Conservation (phyloP, 2,113 vertebrate genomes). For the Panthera tigris region DNA sequence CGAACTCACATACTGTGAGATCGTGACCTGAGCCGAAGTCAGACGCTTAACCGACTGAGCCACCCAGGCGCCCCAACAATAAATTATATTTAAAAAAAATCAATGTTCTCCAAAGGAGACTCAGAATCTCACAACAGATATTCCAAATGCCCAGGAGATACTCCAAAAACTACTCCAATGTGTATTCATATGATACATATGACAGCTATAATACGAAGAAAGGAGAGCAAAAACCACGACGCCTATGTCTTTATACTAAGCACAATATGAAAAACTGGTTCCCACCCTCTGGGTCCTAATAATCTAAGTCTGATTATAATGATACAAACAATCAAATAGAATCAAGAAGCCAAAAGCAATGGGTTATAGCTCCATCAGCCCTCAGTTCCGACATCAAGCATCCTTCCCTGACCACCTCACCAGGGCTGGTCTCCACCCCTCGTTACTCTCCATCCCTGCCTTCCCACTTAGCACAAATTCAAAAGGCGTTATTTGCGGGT, state of each 20-base stretch:
- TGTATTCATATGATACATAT: accelerated
- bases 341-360: background rate
- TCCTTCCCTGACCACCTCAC: background rate
- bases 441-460: background rate
- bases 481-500: background rate
- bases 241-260: background rate
- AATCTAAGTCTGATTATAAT: background rate
- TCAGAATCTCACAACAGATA: background rate
- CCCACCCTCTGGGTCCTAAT: background rate
- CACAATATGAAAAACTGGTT: background rate
- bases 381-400: background rate
- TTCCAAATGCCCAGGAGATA: background rate
- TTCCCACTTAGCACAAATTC: background rate
- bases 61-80: too few relatives aligned
- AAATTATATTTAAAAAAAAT: background rate
- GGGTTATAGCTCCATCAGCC: background rate
- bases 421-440: background rate
- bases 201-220: background rate
- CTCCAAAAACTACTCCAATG: background rate
- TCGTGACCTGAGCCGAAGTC: too few relatives aligned
- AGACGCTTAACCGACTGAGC: too few relatives aligned
- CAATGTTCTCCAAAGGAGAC: background rate
- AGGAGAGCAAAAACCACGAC: background rate
- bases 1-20: too few relatives aligned
- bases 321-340: background rate